A percentile compares a stretch with the other conserved stretches of the same genome.
Conservation (phyloP, 1,140 invertebrate genomes). For the Drosophila arizonae region DNA sequence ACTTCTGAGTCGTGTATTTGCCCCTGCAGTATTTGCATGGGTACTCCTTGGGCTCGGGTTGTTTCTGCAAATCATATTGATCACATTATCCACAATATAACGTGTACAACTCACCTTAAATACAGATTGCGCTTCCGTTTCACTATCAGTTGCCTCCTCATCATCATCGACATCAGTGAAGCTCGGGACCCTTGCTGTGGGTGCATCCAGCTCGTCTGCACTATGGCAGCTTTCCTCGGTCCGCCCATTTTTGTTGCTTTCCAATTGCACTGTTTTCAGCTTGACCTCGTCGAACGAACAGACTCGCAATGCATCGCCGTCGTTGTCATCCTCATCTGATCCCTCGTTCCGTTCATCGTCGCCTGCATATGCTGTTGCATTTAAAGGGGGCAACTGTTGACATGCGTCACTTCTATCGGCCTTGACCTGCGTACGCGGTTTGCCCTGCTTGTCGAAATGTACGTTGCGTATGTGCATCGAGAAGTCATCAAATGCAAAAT, state of each 20-base stretch:
- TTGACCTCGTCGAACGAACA: constrained; percentile 7
- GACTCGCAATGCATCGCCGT: constrained; percentile 3
- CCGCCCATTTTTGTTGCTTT: neutral
- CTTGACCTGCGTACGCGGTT: constrained; percentile 23
- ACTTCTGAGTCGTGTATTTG: constrained; percentile 59
- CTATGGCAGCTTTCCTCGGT: constrained; percentile 2
- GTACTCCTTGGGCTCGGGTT: constrained; percentile 52
- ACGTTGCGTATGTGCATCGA: constrained; percentile 63
- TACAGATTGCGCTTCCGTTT: constrained; percentile 39
- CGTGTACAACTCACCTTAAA: constrained; percentile 43
- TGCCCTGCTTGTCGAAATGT: constrained; percentile 54
- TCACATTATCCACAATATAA: neutral
- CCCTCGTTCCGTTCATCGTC: neutral
- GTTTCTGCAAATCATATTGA: constrained; percentile 17
- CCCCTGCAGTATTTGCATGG: constrained; percentile 58
- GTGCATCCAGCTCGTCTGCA: constrained; percentile 8
- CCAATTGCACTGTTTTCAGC: neutral
- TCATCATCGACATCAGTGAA: constrained; percentile 19
- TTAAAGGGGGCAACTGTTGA: neutral
- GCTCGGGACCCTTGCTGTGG: neutral
- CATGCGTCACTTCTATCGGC: constrained; percentile 2
- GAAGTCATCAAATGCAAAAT: constrained; percentile 67
- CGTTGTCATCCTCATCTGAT: constrained; percentile 3
- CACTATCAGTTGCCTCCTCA: constrained; percentile 6
- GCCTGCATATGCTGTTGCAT: neutral